phyloP scores from a whole-genome alignment of 2,888 invertebrate species.

The Brassicogethes aeneus region DNA sequence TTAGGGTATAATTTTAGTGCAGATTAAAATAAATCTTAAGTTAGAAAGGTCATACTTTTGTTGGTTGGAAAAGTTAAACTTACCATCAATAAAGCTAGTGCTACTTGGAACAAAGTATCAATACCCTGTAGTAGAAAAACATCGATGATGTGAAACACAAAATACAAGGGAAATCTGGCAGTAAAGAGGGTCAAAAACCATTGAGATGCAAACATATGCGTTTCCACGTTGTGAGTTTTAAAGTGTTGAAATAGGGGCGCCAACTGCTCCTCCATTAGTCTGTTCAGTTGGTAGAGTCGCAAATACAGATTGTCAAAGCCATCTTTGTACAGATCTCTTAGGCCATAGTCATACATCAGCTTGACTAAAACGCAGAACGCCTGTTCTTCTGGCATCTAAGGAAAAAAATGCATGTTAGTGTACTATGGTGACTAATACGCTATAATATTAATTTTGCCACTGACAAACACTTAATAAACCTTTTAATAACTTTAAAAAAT shows the following conservation, averaged over 20 bases:
- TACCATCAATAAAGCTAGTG: conserved; percentile 84
- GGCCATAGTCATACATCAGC: conserved; percentile 92
- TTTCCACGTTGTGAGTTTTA: conserved; percentile 75
- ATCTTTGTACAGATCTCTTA: conserved; percentile 91
- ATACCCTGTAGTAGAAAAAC: conserved; percentile 92
- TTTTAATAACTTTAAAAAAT: too few species aligned
- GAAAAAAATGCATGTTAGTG: too few species aligned
- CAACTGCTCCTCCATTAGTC: conserved; percentile 85
- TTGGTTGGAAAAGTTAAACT: too few species aligned
- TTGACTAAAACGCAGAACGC: conserved; percentile 95
- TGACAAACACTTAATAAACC: too few species aligned
- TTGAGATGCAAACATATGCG: conserved; percentile 98
- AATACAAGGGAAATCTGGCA: conserved; percentile 92
- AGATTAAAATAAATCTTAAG: too few species aligned
- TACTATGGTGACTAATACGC: too few species aligned
- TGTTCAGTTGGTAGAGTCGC: conserved; percentile 88
- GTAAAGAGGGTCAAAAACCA: conserved; percentile 99
- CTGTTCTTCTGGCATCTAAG: conserved; percentile 99
- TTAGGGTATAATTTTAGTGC: too few species aligned
- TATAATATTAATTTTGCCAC: too few species aligned
- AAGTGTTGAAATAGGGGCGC: conserved; percentile 76
- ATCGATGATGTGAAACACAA: conserved; percentile 95
- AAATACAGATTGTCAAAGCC: conserved; percentile 95
- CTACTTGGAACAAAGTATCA: conserved; percentile 93
- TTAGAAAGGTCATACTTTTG: too few species aligned